Evolutionary conservation across 2,113 vertebrate genomes (phyloP).

Genomic region (Misgurnus mizolepis): DNA sequence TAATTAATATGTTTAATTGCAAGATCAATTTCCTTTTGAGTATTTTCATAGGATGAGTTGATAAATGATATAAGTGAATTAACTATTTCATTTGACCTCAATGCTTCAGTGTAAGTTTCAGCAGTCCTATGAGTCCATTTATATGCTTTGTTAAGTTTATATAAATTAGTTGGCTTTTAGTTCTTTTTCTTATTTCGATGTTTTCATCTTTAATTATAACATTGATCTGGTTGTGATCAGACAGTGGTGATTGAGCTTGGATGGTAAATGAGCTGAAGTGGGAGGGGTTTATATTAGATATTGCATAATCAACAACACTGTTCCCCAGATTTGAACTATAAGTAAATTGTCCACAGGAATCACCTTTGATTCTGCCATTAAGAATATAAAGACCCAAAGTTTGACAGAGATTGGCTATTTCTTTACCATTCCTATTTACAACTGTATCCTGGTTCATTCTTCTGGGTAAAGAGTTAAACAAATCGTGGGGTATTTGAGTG

Average conservation of each 20-base stretch:
- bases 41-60: too few species aligned
- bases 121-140: not conserved
- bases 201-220: not conserved
- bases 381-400: too few species aligned
- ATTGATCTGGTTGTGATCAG: conserved; percentile 4
- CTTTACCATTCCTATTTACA: not conserved
- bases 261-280: not conserved
- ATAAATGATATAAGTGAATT: too few species aligned
- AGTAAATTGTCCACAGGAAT: not conserved
- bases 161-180: not conserved
- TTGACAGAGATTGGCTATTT: not conserved
- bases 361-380: not conserved
- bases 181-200: not conserved
- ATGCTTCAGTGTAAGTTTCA: not conserved
- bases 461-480: not conserved
- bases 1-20: too few species aligned
- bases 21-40: too few species aligned
- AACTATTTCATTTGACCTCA: not conserved
- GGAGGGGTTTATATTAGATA: not conserved
- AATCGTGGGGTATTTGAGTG: too few species aligned
- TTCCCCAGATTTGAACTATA: not conserved
- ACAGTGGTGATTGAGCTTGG: not conserved
- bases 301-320: not conserved
- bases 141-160: not conserved
- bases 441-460: not conserved